Conservation (phyloP, 2,797 vertebrate genomes). For the Natrix natrix region DNA sequence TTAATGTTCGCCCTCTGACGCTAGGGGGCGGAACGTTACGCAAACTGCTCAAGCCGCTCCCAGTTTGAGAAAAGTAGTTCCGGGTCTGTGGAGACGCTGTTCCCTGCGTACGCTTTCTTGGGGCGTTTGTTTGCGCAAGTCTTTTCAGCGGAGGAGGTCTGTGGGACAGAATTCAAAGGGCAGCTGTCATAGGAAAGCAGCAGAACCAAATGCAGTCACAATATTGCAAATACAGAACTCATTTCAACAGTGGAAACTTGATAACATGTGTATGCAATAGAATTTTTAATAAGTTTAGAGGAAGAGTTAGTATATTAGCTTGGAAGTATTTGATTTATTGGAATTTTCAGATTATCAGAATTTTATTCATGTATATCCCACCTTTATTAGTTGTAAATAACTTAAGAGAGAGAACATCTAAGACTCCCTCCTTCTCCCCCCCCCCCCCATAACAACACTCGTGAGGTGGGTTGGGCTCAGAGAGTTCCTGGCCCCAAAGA, state of each 20-base stretch:
- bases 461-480: not conserved
- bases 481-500: not conserved
- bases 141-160: not conserved
- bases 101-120: fast-evolving
- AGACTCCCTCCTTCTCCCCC: not conserved
- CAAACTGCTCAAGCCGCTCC: too few species aligned
- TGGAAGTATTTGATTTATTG: not conserved
- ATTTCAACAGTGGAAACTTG: not conserved
- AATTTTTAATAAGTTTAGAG: not conserved
- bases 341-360: not conserved
- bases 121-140: not conserved
- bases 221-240: not conserved
- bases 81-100: fast-evolving
- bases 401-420: not conserved
- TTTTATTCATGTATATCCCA: not conserved
- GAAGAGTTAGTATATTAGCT: not conserved
- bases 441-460: not conserved
- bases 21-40: not conserved
- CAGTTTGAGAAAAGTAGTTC: not conserved
- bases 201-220: not conserved
- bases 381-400: not conserved
- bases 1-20: not conserved
- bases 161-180: not conserved
- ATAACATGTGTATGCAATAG: not conserved
- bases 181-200: not conserved